Evolutionary conservation across 1,140 invertebrate species (phyloP), one percentile per base, ranked within the genome.

Genomic region (Drosophila serrata): DNA sequence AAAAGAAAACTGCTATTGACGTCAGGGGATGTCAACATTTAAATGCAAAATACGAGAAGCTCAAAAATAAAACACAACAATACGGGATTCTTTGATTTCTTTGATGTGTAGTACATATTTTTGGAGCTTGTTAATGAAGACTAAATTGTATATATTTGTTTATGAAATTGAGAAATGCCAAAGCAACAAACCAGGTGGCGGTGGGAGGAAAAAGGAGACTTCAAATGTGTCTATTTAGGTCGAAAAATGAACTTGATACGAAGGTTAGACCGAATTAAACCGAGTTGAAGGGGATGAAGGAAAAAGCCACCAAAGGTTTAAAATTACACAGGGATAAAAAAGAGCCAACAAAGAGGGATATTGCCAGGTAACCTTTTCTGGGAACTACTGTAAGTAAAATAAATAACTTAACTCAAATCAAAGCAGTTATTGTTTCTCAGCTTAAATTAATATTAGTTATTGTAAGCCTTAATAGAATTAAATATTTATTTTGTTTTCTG

Each of bases 1-100:
- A 24, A 13, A 77, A 51, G 31, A 69, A 81, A 82, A 78, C 67
- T 62, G 61, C 59, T 46, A 79, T 79, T 84, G 81, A 82, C 80
- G 80, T 75, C 81, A 82, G 11, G n/a, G 35, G 22, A 12, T 46
- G 31, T 40, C 75, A 53, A 53, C 60, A 84, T 84, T 79, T 75
- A 69, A 65, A 79, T 79, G 60, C 37, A 70, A 82, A 82, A 75
- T 69, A 70, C 53, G 46, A 48, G 35, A 68, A 58, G 65, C 42
- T 70, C 49, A 33, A 72, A 72, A 72, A 72, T 59, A 49, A 72
- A 59, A 72, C 15, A 60, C 37, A 60, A 27, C 49, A 40, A 24
- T 46, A 19, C n/a, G 22, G 51, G n/a, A 70, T 58, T 57, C 65
- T 72, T 70, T 59, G 65, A 72, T 72, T 73, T 72, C 67, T 73